Evolutionary conservation across 2,888 invertebrate species (phyloP), one percentile per base, ranked within the genome.

Genomic region (Diplazon laetatorius): DNA sequence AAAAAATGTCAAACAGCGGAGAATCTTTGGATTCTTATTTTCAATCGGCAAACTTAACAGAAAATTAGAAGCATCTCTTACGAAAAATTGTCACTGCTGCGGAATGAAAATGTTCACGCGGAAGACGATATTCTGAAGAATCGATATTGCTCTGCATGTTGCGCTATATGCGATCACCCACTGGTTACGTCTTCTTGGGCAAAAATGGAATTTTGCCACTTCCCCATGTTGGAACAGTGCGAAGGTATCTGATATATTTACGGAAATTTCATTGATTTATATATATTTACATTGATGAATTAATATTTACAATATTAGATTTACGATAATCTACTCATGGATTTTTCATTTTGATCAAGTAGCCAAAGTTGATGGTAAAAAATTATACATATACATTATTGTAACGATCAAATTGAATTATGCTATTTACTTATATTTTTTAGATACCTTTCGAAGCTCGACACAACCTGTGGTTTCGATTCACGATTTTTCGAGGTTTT

Each of bases 391-490:
- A 30, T 30, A 30, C 30, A 30, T 30, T 30, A 30, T 6, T 30
- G 30, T 30, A 6, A 30, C 30, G 30, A 30, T 30, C 30, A 30
- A 30, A 6, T n/a, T 30, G 30, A 5, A 30, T 30, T 30, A 30
- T 68, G 52, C 22, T 37, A 16, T 6, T 59, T 12, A 39, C 72
- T 50, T n/a, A 52, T 65, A 8, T 70, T 10, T 37, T 72, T 71
- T 60, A 77, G 78, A 73, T 80, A 82, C 30, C 63, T 77, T 14
- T 78, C 80, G 12, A 55, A 62, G 1, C 80, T 82, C 16, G 60
- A 82, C 12, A 65, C 68, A 6, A n/a, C 10, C 0, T 83, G 82
- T 50, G 82, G 81, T 4, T 84, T 81, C 52, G 81, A 83, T 20
- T 4, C 5, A 10, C 71, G 75, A 18, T 81, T 83, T 76, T 77